phyloP scores from a whole-genome alignment of 2,888 invertebrate genomes.

The Calameuta pallipes region DNA sequence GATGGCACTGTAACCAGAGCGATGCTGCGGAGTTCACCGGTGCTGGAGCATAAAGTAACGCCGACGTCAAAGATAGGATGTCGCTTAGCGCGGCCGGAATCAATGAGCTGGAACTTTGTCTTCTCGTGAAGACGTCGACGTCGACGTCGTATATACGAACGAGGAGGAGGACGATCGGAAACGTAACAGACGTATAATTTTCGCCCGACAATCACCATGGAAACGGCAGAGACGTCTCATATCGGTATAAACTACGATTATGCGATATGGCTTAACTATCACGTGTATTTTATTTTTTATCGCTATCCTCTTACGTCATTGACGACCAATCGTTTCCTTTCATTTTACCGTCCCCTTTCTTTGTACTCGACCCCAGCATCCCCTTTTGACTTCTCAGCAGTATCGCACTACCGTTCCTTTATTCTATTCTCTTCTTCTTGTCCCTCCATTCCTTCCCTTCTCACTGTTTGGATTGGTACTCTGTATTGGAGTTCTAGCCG shows the following conservation, averaged over 20 bases:
- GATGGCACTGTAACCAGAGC: neutral
- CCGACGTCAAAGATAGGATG: constrained; percentile 48
- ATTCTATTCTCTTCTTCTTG: neutral
- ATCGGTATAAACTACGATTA: neutral
- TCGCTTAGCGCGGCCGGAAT: constrained; percentile 50
- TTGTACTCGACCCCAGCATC: neutral
- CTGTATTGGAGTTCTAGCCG: neutral
- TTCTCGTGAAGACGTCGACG: neutral
- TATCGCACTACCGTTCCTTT: neutral
- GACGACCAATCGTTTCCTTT: neutral
- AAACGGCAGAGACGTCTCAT: neutral
- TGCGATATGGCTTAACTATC: neutral
- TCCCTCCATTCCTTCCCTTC: neutral
- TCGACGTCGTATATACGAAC: constrained; percentile 1
- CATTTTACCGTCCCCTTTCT: neutral
- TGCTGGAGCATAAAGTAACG: constrained; percentile 39
- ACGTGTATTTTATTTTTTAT: neutral
- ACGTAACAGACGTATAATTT: neutral
- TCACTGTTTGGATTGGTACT: neutral
- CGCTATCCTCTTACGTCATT: neutral
- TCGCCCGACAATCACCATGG: neutral
- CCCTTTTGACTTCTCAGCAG: neutral
- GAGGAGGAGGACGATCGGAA: neutral
- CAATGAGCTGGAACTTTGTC: constrained; percentile 52
- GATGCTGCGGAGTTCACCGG: constrained; percentile 25